Percentiles rank a stretch among this genome's conserved stretches.
phyloP scores from a whole-genome alignment of 2,797 vertebrate species.

The Discoglossus pictus region DNA sequence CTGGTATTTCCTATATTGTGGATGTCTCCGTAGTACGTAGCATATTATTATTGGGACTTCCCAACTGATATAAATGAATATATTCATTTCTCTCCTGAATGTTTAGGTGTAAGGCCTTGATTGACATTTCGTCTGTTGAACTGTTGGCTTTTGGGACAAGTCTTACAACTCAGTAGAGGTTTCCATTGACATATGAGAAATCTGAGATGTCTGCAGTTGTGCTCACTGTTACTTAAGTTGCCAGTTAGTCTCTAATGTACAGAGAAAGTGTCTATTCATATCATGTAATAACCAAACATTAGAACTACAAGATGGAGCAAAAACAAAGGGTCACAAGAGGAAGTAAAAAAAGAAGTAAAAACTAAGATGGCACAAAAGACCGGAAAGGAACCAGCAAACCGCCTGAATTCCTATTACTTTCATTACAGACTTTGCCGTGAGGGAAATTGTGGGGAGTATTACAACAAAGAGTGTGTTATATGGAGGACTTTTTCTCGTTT shows the following conservation, averaged over 20 bases:
- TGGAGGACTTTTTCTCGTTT: slow-evolving; percentile 55
- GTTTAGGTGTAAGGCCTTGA: too few relatives aligned
- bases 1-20: too few relatives aligned
- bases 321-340: slow-evolving; percentile 27
- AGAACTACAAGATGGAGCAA: slow-evolving; percentile 12
- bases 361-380: slow-evolving; percentile 26
- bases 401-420: slow-evolving; percentile 68
- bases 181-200: slow-evolving; percentile 27
- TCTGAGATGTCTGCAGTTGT: slow-evolving; percentile 23
- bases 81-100: too few relatives aligned
- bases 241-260: slow-evolving; percentile 9
- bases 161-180: slow-evolving; percentile 14
- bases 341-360: slow-evolving; percentile 42
- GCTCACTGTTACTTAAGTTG: slow-evolving; percentile 25
- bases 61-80: too few relatives aligned
- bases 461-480: slow-evolving; percentile 71
- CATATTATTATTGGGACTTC: too few relatives aligned
- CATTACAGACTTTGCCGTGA: slow-evolving; percentile 62
- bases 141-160: slow-evolving; percentile 1
- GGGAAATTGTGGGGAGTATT: slow-evolving; percentile 61
- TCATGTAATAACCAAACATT: slow-evolving; percentile 7
- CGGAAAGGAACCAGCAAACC: slow-evolving; percentile 51
- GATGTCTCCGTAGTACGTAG: too few relatives aligned
- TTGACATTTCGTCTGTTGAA: slow-evolving; percentile 19
- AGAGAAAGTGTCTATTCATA: slow-evolving; percentile 26